Percentiles rank a stretch among this genome's conserved stretches.
Conservation (phyloP, 2,113 vertebrate genomes). For the Nibea coibor region DNA sequence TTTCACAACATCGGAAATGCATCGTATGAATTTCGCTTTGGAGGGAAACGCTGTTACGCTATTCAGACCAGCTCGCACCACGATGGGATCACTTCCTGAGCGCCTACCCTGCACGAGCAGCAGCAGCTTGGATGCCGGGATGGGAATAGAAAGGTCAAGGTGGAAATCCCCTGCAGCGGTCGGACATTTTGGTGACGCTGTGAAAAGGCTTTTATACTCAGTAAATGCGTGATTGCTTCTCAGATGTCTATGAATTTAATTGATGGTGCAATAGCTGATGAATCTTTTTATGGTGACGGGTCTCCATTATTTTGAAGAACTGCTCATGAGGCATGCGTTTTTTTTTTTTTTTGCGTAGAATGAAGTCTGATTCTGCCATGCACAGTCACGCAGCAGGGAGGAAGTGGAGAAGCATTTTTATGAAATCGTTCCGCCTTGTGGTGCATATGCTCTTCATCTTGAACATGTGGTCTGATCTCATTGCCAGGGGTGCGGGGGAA, state of each 20-base stretch:
- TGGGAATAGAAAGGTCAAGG: conserved; percentile 58
- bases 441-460: background rate
- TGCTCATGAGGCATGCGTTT: conserved; percentile 3
- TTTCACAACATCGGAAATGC: conserved; percentile 48
- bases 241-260: conserved; percentile 17
- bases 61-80: conserved; percentile 33
- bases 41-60: conserved; percentile 18
- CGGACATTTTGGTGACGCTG: conserved; percentile 5
- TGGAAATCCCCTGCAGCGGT: conserved; percentile 24
- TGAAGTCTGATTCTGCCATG: conserved; percentile 15
- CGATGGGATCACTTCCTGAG: conserved; percentile 26
- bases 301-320: conserved; percentile 18
- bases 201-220: conserved; percentile 8
- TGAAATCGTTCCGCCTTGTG: background rate
- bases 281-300: conserved; percentile 18
- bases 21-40: conserved; percentile 27
- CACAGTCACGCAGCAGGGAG: background rate
- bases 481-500: too few species aligned
- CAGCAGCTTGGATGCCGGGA: conserved; percentile 7
- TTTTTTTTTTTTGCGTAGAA: conserved; percentile 13
- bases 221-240: conserved; percentile 1
- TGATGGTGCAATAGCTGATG: conserved; percentile 10
- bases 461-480: conserved; percentile 1
- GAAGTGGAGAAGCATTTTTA: background rate
- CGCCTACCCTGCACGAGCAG: conserved; percentile 19